phyloP scores from a whole-genome alignment of 2,113 vertebrate genomes.

The Rallus limicola region DNA sequence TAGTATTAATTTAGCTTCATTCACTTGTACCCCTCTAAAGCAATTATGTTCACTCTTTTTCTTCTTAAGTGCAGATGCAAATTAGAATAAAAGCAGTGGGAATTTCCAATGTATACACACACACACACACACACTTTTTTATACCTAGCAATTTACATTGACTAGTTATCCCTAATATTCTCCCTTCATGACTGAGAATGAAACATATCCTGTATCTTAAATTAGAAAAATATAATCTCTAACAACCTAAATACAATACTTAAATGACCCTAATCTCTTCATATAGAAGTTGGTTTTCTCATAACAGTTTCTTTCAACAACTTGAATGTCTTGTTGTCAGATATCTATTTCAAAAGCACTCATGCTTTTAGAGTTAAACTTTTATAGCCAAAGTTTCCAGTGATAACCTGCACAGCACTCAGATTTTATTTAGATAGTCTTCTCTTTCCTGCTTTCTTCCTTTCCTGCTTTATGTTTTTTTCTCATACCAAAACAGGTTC shows the following conservation, averaged over 20 bases:
- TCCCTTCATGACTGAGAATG: neutral
- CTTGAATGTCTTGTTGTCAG: neutral
- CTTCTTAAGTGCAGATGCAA: constrained; percentile 53
- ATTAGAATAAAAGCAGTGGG: constrained; percentile 33
- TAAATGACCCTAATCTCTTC: constrained; percentile 1
- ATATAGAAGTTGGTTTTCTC: neutral
- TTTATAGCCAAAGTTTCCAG: neutral
- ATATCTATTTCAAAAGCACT: neutral
- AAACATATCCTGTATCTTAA: constrained; percentile 11
- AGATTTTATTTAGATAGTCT: neutral
- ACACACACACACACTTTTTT: neutral
- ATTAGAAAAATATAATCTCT: constrained; percentile 41
- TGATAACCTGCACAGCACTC: neutral
- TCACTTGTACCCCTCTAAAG: constrained; percentile 11
- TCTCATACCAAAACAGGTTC: neutral
- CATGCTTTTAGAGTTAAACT: neutral
- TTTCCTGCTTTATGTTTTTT: neutral
- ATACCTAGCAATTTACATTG: constrained; percentile 42
- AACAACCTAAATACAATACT: neutral
- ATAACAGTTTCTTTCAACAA: neutral
- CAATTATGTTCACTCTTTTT: constrained; percentile 9
- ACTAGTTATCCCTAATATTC: neutral
- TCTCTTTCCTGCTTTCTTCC: neutral
- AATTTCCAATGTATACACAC: neutral
- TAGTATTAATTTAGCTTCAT: constrained; percentile 41